These are phyloP conservation scores for Alfaro cultratus DNA, from an alignment of 2,797 vertebrate genomes.

Conservation along the genomic window DNA sequence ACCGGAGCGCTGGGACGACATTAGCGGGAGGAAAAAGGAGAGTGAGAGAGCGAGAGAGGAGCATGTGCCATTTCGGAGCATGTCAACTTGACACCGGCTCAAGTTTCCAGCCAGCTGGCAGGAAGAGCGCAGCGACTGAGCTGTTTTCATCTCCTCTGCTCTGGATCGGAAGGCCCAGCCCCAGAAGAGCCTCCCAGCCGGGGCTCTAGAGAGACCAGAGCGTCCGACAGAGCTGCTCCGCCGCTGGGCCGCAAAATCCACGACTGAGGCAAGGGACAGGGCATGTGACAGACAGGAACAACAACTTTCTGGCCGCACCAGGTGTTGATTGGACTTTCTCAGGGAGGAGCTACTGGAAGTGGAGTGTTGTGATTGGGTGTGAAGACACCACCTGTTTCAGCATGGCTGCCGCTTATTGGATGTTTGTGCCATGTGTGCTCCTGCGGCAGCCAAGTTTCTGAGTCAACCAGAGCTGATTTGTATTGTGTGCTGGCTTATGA, in stretches of 20 bases:
- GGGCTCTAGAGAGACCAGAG: slow-evolving; percentile 61
- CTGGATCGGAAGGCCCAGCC: slow-evolving; percentile 69
- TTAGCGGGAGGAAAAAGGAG: slow-evolving; percentile 37
- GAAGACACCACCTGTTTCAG: slow-evolving; percentile 68
- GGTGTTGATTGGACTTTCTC: slow-evolving; percentile 71
- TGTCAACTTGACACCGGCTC: slow-evolving; percentile 76
- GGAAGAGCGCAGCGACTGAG: slow-evolving; percentile 68
- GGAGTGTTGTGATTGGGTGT: slow-evolving; percentile 62
- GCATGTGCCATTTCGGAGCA: slow-evolving; percentile 74
- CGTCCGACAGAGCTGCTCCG: slow-evolving; percentile 57
- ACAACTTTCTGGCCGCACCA: slow-evolving; percentile 64
- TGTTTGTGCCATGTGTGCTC: slow-evolving; percentile 58
- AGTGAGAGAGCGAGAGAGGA: slow-evolving; percentile 60
- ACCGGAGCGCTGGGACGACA: slow-evolving; percentile 55
- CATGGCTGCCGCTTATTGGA: slow-evolving; percentile 70
- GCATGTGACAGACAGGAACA: slow-evolving; percentile 74
- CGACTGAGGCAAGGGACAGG: slow-evolving; percentile 56
- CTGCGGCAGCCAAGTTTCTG: slow-evolving; percentile 54
- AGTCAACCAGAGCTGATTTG: slow-evolving; percentile 50
- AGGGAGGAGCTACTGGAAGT: slow-evolving; percentile 67
- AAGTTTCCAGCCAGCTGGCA: slow-evolving; percentile 78
- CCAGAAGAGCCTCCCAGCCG: slow-evolving; percentile 59
- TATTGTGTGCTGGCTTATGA: slow-evolving; percentile 37
- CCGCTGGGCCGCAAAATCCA: slow-evolving; percentile 49
- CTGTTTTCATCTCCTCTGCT: slow-evolving; percentile 68